Base-by-base conservation (phyloP, 2,797 vertebrate species). In the Melanotaenia parkinsoni region DNA sequence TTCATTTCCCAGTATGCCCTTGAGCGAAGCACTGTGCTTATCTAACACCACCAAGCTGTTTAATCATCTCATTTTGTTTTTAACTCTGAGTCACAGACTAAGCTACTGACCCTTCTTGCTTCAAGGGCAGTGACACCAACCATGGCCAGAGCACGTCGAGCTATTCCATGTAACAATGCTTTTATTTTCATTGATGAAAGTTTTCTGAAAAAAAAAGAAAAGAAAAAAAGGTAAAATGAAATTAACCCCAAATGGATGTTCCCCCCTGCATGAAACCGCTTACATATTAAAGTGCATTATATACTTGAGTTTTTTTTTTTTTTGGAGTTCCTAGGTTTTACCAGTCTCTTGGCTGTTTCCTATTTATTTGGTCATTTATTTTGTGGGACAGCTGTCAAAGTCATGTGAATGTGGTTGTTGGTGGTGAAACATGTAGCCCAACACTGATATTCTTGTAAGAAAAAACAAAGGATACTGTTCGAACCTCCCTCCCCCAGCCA, bases 1-100 rank as follows among this genome's bases (percentile, higher is more conserved):
- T 85, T 74, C 5, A 68, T 76, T 86, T 79, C 74, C 82, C 77
- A 81, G 43, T 45, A 43, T 79, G 81, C 77, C 89, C 85, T 85
- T 83, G 67, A 77, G 83, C n/a, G n/a, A 76, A 66, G 83, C 80
- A 64, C 59, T 60, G 67, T 65, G 77, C 82, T 90, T 85, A 90
- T 90, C 86, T 77, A 82, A 82, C 81, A 38, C 73, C 62, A 70
- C 79, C 81, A 80, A 77, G 76, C 76, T 59, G 79, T 89, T 87
- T 81, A 87, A 88, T 91, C 83, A 81, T 73, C 70, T 80, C 67
- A 59, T 76, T 84, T 83, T 88, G 82, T 80, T 86, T 85, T 88
- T 71, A 69, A 77, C 66, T 79, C 76, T 54, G 58, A 84, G 60
- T 68, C 63, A 14, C 69, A 77, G 58, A 58, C 64, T 74, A 60